Percentiles rank a stretch among this genome's conserved stretches.
These are phyloP conservation scores for Myocastor coypus DNA, from an alignment of 2,113 vertebrate species.

Conservation along the genomic window DNA sequence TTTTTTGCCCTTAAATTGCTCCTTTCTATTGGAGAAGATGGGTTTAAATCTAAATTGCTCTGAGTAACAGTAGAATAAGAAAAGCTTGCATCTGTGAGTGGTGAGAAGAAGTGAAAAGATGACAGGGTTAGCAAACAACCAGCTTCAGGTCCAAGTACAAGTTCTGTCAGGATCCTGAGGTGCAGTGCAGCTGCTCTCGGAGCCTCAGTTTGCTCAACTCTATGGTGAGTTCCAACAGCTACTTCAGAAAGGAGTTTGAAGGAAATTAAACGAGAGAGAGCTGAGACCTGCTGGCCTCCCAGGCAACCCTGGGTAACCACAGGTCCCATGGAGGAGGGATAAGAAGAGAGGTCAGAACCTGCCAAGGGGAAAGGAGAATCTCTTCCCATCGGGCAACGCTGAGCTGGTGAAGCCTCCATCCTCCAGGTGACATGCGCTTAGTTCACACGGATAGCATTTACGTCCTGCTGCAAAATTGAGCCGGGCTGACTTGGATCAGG, in stretches of 20 bases:
- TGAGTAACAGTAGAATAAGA: background rate
- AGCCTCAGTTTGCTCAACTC: background rate
- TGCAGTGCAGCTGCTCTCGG: background rate
- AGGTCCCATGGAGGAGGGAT: background rate
- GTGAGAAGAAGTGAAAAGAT: too few relatives aligned
- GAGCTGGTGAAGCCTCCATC: background rate
- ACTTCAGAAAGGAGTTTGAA: background rate
- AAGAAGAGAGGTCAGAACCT: background rate
- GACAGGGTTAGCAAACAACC: background rate
- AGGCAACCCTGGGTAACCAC: background rate
- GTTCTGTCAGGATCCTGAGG: background rate
- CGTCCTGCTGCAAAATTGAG: background rate
- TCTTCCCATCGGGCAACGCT: background rate
- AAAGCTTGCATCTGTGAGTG: background rate
- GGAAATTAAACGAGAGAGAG: background rate
- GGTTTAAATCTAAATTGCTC: background rate
- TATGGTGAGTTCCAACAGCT: background rate
- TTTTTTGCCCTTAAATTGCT: background rate
- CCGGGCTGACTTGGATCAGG: background rate
- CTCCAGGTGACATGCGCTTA: background rate
- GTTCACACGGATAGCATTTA: constrained; percentile 5
- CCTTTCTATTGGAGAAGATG: background rate
- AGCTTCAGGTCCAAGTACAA: background rate
- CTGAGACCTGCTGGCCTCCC: background rate
- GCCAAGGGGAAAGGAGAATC: background rate